phyloP scores from a whole-genome alignment of 2,113 vertebrate genomes.

The Nothocercus julius region DNA sequence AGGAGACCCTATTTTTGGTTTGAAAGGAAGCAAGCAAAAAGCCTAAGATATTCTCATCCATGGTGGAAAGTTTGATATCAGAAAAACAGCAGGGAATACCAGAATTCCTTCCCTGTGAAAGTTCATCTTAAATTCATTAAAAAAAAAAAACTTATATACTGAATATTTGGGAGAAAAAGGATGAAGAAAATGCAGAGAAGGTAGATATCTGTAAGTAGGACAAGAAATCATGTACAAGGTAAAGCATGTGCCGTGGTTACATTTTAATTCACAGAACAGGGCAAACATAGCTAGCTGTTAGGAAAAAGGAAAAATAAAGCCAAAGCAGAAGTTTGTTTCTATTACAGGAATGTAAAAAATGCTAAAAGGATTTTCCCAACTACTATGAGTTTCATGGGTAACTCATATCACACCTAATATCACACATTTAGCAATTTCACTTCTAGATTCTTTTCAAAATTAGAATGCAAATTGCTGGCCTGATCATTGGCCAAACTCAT shows the following conservation, averaged over 20 bases:
- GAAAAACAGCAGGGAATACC: not conserved
- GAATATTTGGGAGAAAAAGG: not conserved
- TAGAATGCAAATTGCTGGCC: not conserved
- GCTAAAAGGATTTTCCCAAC: not conserved
- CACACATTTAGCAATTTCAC: not conserved
- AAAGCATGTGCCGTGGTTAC: not conserved
- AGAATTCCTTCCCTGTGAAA: not conserved
- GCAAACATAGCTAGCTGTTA: not conserved
- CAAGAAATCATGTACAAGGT: not conserved
- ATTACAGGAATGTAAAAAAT: not conserved
- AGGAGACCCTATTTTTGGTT: not conserved
- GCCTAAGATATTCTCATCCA: not conserved
- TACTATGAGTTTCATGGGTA: not conserved
- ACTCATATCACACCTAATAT: not conserved
- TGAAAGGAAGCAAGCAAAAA: not conserved
- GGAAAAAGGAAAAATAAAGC: not conserved
- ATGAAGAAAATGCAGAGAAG: rapidly evolving
- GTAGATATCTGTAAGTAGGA: not conserved
- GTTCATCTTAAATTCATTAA: not conserved
- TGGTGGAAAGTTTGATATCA: not conserved
- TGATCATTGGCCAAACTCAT: not conserved
- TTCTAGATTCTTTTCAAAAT: not conserved
- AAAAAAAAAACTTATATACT: not conserved
- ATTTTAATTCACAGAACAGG: not conserved
- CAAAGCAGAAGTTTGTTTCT: not conserved